Evolutionary conservation across 2,888 invertebrate genomes (phyloP).

Genomic region (Protonemura montana): DNA sequence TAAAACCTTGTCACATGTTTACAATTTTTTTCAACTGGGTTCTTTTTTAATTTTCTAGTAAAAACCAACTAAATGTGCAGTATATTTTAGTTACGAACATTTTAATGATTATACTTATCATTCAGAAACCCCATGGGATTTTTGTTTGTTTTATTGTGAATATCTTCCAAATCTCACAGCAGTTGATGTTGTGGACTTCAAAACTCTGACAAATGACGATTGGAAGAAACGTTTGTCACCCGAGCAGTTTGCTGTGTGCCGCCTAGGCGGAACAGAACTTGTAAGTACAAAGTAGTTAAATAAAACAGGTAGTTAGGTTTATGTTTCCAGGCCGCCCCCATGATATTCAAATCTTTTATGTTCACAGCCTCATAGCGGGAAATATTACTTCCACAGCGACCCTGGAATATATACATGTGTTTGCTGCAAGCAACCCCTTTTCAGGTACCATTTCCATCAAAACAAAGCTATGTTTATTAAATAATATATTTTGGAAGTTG

Average conservation of each 20-base stretch:
- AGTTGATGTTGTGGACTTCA: not conserved
- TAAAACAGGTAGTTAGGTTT: too few relatives aligned
- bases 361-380: not conserved
- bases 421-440: not conserved
- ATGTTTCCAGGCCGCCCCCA: too few relatives aligned
- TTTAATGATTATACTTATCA: not conserved
- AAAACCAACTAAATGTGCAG: too few relatives aligned
- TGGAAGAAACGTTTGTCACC: constrained; percentile 14
- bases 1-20: too few relatives aligned
- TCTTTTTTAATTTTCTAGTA: too few relatives aligned
- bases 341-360: too few relatives aligned
- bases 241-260: constrained; percentile 22
- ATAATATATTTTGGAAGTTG: too few relatives aligned
- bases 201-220: not conserved
- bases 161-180: not conserved
- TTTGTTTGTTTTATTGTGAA: not conserved
- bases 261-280: constrained; percentile 8
- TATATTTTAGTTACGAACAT: not conserved
- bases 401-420: not conserved
- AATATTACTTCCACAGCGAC: not conserved
- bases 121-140: too few relatives aligned
- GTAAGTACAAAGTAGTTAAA: not conserved
- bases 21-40: too few relatives aligned
- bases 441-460: not conserved
- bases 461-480: too few relatives aligned